Evolutionary conservation across 2,888 invertebrate genomes (phyloP).

Genomic region (Elmis aenea): DNA sequence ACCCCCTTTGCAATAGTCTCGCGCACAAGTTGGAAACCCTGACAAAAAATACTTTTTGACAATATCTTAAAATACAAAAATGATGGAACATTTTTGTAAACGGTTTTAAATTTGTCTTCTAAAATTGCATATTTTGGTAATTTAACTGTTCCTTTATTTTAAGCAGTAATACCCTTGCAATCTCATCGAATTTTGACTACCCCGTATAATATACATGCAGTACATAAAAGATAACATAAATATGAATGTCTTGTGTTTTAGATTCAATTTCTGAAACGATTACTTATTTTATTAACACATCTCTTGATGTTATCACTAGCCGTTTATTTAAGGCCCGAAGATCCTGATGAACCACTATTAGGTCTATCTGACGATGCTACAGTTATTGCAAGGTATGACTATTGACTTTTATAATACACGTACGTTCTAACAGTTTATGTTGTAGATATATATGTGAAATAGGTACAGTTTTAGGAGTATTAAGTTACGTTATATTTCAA

Average conservation of each 20-base stretch:
- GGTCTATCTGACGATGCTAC: conserved; percentile 52
- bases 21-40: no score
- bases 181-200: no score
- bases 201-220: no score
- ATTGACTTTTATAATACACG: not conserved
- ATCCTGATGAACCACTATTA: conserved; percentile 53
- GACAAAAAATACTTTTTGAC: no score
- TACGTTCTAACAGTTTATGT: not conserved
- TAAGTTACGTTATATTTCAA: conserved; percentile 85
- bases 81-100: no score
- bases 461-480: conserved; percentile 77
- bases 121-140: no score
- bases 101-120: no score
- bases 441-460: conserved; percentile 75
- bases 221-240: no score
- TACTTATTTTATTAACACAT: conserved; percentile 83
- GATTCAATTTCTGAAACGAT: conserved; percentile 89
- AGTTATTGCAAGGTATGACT: conserved; percentile 44
- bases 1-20: no score
- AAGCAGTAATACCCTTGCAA: no score
- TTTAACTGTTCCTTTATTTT: no score
- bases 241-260: conserved; percentile 47
- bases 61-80: no score
- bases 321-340: conserved; percentile 82
- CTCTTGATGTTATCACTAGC: conserved; percentile 82